Evolutionary conservation across 2,113 vertebrate species (phyloP), one percentile per base, ranked within the genome.

Genomic region (Seriola rivoliana): DNA sequence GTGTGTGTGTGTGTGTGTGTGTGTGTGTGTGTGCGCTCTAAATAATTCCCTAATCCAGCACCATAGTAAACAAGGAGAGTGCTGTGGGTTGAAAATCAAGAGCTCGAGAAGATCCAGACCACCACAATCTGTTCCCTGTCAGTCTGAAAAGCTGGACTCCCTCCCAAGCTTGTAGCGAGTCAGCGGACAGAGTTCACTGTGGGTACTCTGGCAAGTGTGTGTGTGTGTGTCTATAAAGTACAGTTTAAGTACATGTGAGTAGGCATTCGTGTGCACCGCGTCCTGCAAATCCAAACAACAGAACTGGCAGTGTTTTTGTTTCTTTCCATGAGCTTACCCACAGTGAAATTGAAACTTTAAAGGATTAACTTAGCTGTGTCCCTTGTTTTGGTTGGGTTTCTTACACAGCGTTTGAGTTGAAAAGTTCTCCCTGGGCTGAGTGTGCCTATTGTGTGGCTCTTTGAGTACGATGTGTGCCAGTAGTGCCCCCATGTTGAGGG

Each of bases 341-440:
- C 78, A 91, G 63, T 81, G 77, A 88, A 88, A 86, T 63, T 72
- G 75, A 91, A 81, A 83, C 78, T 79, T 89, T 80, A 21, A n/a
- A 65, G 81, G 82, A 84, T 73, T n/a, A 79, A 84, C 72, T 85
- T 70, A 85, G 83, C 87, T 36, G 50, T 48, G 71, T 76, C 75
- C 66, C 71, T 75, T 84, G 81, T 86, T 89, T 78, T 80, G 79
- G 34, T 88, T 85, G 73, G 81, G 73, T 75, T 89, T 71, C 79
- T 59, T 25, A 59, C 71, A 36, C 71, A 71, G 68, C 52, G 60
- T 76, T 46, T 3, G 82, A 84, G 90, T 90, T 91, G 84, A 91
- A 87, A 86, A 91, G 81, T 89, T 90, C 88, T 75, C 62, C 23
- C 64, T 0, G 44, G 50, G 75, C 58, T 77, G 44, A 85, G 69